Percentiles rank a stretch among this genome's conserved stretches.
Evolutionary conservation across 2,113 vertebrate species (phyloP).

Genomic region (Onychostoma macrolepis): DNA sequence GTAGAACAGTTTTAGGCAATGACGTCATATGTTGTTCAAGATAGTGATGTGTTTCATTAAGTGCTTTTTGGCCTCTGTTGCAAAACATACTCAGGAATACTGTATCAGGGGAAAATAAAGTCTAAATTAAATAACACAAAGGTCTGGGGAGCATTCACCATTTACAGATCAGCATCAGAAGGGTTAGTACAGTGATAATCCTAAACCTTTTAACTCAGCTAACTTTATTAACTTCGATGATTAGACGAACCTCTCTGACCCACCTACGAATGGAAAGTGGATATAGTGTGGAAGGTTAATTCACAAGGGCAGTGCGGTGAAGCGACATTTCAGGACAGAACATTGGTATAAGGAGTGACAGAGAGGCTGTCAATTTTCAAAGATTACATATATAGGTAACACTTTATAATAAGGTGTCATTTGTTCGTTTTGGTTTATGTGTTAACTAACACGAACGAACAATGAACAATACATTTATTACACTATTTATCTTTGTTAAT

Average conservation of each 20-base stretch:
- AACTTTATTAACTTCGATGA: constrained; percentile 4
- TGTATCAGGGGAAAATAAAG: background rate
- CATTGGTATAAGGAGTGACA: background rate
- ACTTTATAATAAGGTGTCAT: too few species aligned
- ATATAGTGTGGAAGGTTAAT: background rate
- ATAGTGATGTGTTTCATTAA: background rate
- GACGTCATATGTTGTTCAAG: background rate
- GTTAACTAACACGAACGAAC: too few species aligned
- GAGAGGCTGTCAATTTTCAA: background rate
- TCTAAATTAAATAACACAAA: background rate
- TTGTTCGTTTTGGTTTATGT: too few species aligned
- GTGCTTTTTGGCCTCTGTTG: background rate
- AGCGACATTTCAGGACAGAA: background rate
- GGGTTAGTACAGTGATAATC: constrained; percentile 17
- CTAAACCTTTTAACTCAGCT: constrained; percentile 19
- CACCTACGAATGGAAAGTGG: constrained; percentile 5
- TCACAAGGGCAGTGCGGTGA: constrained; percentile 1
- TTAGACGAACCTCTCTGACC: background rate
- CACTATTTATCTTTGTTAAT: too few species aligned
- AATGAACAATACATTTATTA: too few species aligned
- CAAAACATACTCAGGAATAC: background rate
- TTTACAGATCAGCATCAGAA: background rate
- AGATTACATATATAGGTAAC: too few species aligned
- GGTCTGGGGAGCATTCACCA: background rate
- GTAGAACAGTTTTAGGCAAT: background rate